Conservation (phyloP, 2,113 vertebrate species). For the Pluvianellus socialis region DNA sequence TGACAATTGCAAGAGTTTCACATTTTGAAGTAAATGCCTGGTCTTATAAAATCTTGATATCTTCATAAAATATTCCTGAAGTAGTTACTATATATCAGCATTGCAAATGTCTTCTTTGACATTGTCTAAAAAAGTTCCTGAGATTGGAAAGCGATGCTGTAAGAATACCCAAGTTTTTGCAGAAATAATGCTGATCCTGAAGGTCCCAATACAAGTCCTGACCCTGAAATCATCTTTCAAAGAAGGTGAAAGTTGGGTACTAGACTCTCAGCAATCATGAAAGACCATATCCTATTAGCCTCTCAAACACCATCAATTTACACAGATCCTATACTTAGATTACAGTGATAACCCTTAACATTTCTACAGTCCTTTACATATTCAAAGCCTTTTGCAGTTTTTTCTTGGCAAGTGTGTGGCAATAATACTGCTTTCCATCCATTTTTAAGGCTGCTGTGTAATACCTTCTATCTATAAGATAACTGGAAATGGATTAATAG, state of each 20-base stretch:
- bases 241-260: background rate
- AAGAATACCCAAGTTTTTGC: background rate
- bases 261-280: background rate
- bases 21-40: background rate
- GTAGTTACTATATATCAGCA: background rate
- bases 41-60: background rate
- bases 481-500: background rate
- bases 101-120: background rate
- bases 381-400: background rate
- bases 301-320: background rate
- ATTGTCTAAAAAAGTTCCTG: background rate
- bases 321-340: background rate
- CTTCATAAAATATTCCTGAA: background rate
- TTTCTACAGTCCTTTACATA: background rate
- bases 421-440: background rate
- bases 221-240: background rate
- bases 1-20: background rate
- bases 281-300: background rate
- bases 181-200: background rate
- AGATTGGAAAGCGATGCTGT: background rate
- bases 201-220: background rate
- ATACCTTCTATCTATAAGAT: background rate
- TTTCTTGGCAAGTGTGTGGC: background rate
- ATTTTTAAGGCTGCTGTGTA: background rate
- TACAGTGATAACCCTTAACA: background rate